Evolutionary conservation across 2,797 vertebrate genomes (phyloP).

Genomic region (Esox lucius): DNA sequence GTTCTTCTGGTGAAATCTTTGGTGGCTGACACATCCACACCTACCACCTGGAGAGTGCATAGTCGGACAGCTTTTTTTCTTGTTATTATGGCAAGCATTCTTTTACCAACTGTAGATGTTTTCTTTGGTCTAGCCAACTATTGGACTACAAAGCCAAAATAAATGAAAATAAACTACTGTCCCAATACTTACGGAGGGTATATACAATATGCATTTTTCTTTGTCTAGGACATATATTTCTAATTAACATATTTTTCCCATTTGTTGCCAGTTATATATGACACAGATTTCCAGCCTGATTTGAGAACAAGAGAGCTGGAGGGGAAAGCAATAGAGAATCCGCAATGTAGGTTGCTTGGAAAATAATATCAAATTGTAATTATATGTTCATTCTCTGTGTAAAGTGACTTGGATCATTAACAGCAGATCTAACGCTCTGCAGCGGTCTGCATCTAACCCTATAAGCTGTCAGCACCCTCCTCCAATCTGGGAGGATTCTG

Average conservation of each 20-base stretch:
- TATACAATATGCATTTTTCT: constrained; percentile 18
- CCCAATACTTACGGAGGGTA: no score
- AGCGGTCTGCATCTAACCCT: constrained; percentile 36
- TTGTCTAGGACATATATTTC: constrained; percentile 57
- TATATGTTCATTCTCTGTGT: constrained; percentile 38
- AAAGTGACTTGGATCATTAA: constrained; percentile 47
- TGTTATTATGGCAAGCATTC: no score
- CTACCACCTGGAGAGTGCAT: no score
- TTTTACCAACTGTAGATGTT: no score
- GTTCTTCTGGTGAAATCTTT: no score
- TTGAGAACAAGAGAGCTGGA: background rate
- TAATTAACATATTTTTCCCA: constrained; percentile 62
- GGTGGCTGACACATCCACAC: no score
- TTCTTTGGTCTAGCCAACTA: no score
- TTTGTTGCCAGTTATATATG: constrained; percentile 59
- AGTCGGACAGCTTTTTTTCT: no score
- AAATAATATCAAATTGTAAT: constrained; percentile 41
- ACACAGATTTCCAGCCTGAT: constrained; percentile 49
- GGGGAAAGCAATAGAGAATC: background rate
- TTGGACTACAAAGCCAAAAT: no score
- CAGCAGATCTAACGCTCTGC: constrained; percentile 34
- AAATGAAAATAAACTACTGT: no score
- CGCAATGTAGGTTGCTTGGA: background rate
- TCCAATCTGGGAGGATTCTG: constrained; percentile 16
- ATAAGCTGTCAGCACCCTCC: constrained; percentile 43